A percentile compares a stretch with the other conserved stretches of the same genome.
These are phyloP conservation scores for Gymnocephalus cernua DNA, from an alignment of 2,113 vertebrate genomes.

Conservation along the genomic window DNA sequence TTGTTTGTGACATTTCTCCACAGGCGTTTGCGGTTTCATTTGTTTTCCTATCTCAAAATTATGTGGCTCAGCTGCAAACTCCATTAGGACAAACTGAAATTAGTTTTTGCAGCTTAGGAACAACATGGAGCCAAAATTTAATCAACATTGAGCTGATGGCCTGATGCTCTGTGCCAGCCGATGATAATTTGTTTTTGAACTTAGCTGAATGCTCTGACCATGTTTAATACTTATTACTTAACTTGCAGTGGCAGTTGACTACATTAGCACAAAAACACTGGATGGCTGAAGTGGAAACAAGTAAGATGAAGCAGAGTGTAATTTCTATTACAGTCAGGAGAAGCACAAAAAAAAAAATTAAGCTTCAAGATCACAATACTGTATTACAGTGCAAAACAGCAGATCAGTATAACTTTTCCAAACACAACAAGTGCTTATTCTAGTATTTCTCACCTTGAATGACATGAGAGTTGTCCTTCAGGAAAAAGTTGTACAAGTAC, in stretches of 20 bases:
- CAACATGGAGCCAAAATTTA: constrained; percentile 65
- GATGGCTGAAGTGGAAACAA: constrained; percentile 3
- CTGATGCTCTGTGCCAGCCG: constrained; percentile 39
- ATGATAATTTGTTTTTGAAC: constrained; percentile 65
- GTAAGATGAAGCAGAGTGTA: neutral
- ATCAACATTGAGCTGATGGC: constrained; percentile 70
- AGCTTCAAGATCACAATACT: neutral
- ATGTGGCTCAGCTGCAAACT: constrained; percentile 68
- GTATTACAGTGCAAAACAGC: neutral
- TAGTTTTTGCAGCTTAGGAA: constrained; percentile 69
- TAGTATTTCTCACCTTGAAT: constrained; percentile 92
- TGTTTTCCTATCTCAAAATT: constrained; percentile 68
- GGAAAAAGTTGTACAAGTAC: constrained; percentile 98
- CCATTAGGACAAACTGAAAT: constrained; percentile 73
- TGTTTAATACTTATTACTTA: constrained; percentile 42
- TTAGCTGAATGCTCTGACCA: constrained; percentile 34
- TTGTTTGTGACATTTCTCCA: constrained; percentile 66
- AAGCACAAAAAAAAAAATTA: neutral
- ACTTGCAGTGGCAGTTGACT: constrained; percentile 33
- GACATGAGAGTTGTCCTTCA: constrained; percentile 99
- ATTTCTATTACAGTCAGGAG: neutral
- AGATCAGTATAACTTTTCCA: neutral
- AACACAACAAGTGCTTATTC: neutral
- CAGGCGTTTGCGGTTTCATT: constrained; percentile 68
- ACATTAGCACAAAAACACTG: constrained; percentile 2